Base-by-base conservation (phyloP, 1,140 invertebrate genomes). In the Drosophila ananassae region DNA sequence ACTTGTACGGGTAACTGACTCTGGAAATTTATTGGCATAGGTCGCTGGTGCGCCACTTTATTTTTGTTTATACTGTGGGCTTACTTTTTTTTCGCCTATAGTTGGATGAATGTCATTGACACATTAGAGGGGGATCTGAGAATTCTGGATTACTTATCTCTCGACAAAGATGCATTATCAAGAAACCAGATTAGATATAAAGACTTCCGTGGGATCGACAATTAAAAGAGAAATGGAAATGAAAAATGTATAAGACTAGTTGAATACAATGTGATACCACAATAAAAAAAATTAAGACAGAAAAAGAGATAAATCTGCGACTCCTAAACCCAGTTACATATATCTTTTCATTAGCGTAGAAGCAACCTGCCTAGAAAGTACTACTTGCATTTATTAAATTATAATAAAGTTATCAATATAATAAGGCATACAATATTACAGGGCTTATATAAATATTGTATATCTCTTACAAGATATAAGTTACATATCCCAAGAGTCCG, bases 11-110 rank as follows among this genome's bases (percentile, higher is more conserved):
- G 56, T 46, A 55, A 56, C 77, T 57, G 66, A 46, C 48, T 17
- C n/a, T 25, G 56, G 47, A 34, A 53, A 67, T 73, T 77, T 80
- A 84, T 84, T 85, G 81, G 63, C 73, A 67, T 67, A 74, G 71
- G 72, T 66, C 73, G 47, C 51, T 51, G 72, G 54, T 59, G 39
- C 30, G 73, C 24, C 52, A 46, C 44, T 55, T 63, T 63, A 54
- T 63, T 46, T 53, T 56, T 25, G 28, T 63, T 52, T 41, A 32
- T 60, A 37, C 32, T 63, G 62, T 12, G 13, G n/a, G 54, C 39
- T 61, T 66, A 75, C 3, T 56, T 66, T 41, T 66, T 39, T 44
- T 34, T 28, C 28, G 59, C 41, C 28, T 39, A 48, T 30, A 57
- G 63, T 39, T 28, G 25, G 60, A 32, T 44, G 48, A 73, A 62